These are phyloP conservation scores for Andrena minutula DNA, from an alignment of 2,888 invertebrate genomes.

Conservation along the genomic window DNA sequence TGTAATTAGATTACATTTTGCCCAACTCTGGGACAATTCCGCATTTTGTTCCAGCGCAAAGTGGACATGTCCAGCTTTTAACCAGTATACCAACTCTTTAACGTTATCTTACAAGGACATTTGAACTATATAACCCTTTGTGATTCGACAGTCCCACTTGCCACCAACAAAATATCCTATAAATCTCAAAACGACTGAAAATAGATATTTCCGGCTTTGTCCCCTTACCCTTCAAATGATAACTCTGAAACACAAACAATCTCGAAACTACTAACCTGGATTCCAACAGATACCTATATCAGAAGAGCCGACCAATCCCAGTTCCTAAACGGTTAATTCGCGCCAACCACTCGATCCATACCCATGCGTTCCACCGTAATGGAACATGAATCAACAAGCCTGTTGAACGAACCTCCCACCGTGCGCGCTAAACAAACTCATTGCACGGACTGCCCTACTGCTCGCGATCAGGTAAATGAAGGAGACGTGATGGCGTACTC, in stretches of 20 bases:
- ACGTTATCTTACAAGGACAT: too few species aligned
- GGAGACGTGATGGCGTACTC: background rate
- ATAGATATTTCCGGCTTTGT: too few species aligned
- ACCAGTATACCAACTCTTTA: too few species aligned
- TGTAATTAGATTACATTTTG: too few species aligned
- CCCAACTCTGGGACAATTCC: too few species aligned
- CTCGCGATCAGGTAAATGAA: conserved; percentile 22
- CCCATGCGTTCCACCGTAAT: background rate
- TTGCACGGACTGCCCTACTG: conserved; percentile 19
- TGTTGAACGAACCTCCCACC: background rate
- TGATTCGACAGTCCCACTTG: too few species aligned
- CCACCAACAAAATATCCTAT: too few species aligned
- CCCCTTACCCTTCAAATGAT: too few species aligned
- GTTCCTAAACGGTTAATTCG: background rate
- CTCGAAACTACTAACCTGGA: background rate
- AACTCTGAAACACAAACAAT: background rate
- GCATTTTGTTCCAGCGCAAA: too few species aligned
- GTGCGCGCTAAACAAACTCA: conserved; percentile 34
- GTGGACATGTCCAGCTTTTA: too few species aligned
- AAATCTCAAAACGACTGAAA: too few species aligned
- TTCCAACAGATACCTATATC: background rate
- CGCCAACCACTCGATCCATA: background rate
- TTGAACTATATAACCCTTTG: too few species aligned
- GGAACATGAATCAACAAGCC: background rate
- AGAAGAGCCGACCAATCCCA: background rate